Percentiles rank a stretch among this genome's conserved stretches.
phyloP scores from a whole-genome alignment of 1,140 invertebrate species.

The Samia ricini region DNA sequence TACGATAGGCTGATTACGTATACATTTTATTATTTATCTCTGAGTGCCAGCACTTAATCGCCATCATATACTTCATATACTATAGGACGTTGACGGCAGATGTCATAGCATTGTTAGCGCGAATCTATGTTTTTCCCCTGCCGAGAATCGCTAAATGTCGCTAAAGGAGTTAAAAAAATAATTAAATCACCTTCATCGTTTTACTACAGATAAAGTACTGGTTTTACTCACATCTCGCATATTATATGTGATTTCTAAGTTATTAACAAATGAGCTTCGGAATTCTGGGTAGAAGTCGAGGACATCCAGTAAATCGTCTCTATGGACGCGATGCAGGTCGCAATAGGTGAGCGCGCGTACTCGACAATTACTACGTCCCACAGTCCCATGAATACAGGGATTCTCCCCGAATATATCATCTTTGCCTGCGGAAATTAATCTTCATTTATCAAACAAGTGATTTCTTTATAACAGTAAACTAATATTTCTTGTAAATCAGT shows the following conservation, averaged over 20 bases:
- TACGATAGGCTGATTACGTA: too few species aligned
- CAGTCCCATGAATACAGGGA: conserved; percentile 93
- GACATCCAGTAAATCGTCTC: conserved; percentile 98
- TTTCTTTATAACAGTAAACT: not conserved
- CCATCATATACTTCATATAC: too few species aligned
- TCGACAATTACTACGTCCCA: conserved; percentile 98
- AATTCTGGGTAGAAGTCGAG: conserved; percentile 99
- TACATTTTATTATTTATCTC: too few species aligned
- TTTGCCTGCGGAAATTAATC: conserved; percentile 83
- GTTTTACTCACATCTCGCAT: conserved; percentile 93
- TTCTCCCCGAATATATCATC: conserved; percentile 99
- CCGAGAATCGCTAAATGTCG: too few species aligned
- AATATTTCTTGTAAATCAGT: too few species aligned
- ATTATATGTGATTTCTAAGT: conserved; percentile 97
- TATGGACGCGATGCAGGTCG: conserved; percentile 97
- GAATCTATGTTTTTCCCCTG: too few species aligned
- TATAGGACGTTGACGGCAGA: too few species aligned
- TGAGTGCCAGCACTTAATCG: too few species aligned
- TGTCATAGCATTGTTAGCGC: too few species aligned
- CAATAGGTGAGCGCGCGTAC: conserved; percentile 99
- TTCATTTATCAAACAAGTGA: not conserved
- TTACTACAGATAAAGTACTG: too few species aligned
- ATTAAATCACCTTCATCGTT: too few species aligned
- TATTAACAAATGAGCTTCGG: conserved; percentile 93
- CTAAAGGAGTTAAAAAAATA: too few species aligned